Conservation (phyloP, 2,113 vertebrate species). For the Lamprologus callipterus region DNA sequence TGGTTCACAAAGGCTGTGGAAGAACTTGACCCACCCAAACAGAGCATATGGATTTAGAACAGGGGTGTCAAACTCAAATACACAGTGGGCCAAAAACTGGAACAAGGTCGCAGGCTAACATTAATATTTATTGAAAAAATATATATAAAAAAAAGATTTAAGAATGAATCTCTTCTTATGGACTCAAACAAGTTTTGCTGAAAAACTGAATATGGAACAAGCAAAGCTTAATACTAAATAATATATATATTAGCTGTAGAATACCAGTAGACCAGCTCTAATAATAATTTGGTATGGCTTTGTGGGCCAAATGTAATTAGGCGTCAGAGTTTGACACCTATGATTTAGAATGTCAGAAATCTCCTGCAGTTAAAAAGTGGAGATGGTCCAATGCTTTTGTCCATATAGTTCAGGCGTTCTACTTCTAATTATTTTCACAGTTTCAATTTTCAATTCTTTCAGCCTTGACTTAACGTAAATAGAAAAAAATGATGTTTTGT, state of each 20-base stretch:
- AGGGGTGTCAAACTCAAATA: neutral
- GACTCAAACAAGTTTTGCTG: neutral
- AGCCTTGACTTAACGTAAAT: neutral
- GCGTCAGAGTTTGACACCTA: neutral
- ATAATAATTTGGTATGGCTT: neutral
- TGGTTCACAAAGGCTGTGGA: neutral
- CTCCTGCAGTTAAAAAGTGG: neutral
- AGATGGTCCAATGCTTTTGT: neutral
- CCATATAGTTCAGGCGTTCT: neutral
- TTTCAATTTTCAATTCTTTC: neutral
- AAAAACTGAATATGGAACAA: neutral
- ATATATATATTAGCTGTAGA: neutral
- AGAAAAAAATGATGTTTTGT: neutral
- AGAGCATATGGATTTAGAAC: neutral
- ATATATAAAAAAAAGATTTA: neutral
- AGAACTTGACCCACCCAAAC: neutral
- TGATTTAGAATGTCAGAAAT: neutral
- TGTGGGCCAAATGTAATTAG: neutral
- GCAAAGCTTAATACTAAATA: neutral
- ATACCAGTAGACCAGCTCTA: neutral
- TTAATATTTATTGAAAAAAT: neutral
- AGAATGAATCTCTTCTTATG: neutral
- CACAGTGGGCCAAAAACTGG: neutral
- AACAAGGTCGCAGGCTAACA: neutral
- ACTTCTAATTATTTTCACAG: neutral